Evolutionary conservation across 2,113 vertebrate species (phyloP).

Genomic region (Numenius arquata): DNA sequence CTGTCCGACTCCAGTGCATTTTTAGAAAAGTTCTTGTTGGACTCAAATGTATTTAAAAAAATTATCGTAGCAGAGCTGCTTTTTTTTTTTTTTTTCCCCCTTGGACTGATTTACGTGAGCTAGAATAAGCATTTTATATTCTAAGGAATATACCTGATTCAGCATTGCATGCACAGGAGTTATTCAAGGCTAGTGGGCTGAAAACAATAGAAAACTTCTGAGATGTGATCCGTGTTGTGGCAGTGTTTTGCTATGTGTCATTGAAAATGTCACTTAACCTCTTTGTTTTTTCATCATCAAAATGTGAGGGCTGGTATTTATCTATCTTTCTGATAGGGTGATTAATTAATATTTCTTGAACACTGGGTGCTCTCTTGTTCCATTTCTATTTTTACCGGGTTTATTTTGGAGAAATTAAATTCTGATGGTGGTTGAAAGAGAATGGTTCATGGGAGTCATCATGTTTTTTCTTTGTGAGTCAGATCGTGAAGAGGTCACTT

Average conservation of each 20-base stretch:
- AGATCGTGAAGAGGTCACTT: constrained; percentile 45
- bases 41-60: neutral
- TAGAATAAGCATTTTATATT: constrained; percentile 21
- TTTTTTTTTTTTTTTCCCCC: neutral
- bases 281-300: constrained; percentile 23
- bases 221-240: constrained; percentile 19
- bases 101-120: neutral
- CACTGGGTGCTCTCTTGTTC: neutral
- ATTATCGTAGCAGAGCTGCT: neutral
- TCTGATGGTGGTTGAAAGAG: neutral
- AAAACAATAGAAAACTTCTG: constrained; percentile 49
- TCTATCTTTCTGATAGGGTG: neutral
- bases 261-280: constrained; percentile 36
- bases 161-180: constrained; percentile 12
- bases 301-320: neutral
- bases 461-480: constrained; percentile 35
- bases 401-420: constrained; percentile 30
- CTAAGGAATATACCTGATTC: constrained; percentile 19
- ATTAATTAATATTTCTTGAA: constrained; percentile 59
- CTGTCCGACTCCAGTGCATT: neutral
- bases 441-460: neutral
- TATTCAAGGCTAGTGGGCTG: constrained; percentile 30
- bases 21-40: neutral
- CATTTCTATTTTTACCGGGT: constrained; percentile 3
- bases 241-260: constrained; percentile 48